Conservation (phyloP, 2,888 invertebrate species). For the Scaptomyza polygonia region DNA sequence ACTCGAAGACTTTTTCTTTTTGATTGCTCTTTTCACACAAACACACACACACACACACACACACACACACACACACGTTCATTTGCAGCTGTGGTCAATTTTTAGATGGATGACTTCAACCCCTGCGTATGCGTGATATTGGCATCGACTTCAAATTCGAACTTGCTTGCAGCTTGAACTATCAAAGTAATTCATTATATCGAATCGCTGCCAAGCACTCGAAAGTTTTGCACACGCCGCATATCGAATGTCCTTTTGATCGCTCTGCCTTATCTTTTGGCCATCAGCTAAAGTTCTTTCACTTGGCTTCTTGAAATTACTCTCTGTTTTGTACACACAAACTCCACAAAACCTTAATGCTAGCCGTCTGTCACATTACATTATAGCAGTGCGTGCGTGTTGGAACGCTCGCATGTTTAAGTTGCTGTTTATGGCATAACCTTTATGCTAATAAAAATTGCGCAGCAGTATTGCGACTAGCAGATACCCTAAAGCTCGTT, state of each 20-base stretch:
- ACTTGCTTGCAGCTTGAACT: slow-evolving; percentile 42
- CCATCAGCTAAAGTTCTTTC: slow-evolving; percentile 21
- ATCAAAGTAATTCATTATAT: slow-evolving; percentile 69
- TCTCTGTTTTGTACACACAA: background rate
- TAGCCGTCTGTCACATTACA: slow-evolving; percentile 1
- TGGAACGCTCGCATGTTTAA: slow-evolving; percentile 17
- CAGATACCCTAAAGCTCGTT: background rate
- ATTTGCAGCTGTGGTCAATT: slow-evolving; percentile 8
- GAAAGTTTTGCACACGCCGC: slow-evolving; percentile 47
- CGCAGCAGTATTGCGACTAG: background rate
- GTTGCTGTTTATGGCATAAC: slow-evolving; percentile 9
- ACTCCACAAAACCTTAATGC: background rate
- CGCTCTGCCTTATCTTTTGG: background rate
- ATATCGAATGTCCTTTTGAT: slow-evolving; percentile 50
- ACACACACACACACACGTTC: slow-evolving; percentile 2
- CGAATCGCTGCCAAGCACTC: slow-evolving; percentile 47
- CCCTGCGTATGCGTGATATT: slow-evolving; percentile 40
- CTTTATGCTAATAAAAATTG: slow-evolving; percentile 32
- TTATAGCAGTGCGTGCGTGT: slow-evolving; percentile 25
- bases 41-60: slow-evolving; percentile 1
- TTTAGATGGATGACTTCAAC: background rate
- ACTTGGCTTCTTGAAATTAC: slow-evolving; percentile 28
- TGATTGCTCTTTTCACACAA: slow-evolving; percentile 58
- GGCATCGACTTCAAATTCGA: slow-evolving; percentile 22
- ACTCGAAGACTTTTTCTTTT: slow-evolving; percentile 14